A percentile compares a stretch with the other conserved stretches of the same genome.
These are phyloP conservation scores for Atta colombica DNA, from an alignment of 1,140 invertebrate genomes.

Conservation along the genomic window DNA sequence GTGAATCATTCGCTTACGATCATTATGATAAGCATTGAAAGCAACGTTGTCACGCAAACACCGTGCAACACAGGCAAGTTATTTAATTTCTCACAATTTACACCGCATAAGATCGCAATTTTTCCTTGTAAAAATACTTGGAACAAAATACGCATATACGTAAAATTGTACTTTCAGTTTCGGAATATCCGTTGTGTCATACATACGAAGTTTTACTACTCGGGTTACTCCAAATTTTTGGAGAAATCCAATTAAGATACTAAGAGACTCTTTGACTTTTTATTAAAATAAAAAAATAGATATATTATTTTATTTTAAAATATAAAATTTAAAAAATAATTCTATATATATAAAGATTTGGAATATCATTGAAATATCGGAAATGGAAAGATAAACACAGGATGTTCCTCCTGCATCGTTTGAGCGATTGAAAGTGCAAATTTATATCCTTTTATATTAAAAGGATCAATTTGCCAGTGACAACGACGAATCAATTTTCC, in stretches of 20 bases:
- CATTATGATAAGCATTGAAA: neutral
- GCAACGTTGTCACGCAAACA: neutral
- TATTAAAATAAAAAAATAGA: neutral
- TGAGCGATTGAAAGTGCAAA: neutral
- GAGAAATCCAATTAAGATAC: neutral
- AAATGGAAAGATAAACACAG: neutral
- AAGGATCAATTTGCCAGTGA: conserved; percentile 6
- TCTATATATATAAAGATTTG: too few species aligned
- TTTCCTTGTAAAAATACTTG: neutral
- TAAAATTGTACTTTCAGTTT: neutral
- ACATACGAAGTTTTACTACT: neutral
- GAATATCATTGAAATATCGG: neutral
- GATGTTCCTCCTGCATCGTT: neutral
- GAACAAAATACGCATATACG: neutral
- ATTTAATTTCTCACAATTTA: conserved; percentile 38
- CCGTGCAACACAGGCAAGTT: neutral
- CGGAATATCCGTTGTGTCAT: neutral
- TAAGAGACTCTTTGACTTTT: neutral
- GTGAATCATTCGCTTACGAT: conserved; percentile 27
- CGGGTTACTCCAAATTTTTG: neutral
- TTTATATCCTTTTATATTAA: neutral
- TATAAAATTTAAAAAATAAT: neutral
- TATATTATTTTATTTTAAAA: neutral
- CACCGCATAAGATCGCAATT: neutral
- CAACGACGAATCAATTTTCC: conserved; percentile 6